Evolutionary conservation across 2,113 vertebrate genomes (phyloP), one percentile per base, ranked within the genome.

Genomic region (Phaethornis superciliosus): DNA sequence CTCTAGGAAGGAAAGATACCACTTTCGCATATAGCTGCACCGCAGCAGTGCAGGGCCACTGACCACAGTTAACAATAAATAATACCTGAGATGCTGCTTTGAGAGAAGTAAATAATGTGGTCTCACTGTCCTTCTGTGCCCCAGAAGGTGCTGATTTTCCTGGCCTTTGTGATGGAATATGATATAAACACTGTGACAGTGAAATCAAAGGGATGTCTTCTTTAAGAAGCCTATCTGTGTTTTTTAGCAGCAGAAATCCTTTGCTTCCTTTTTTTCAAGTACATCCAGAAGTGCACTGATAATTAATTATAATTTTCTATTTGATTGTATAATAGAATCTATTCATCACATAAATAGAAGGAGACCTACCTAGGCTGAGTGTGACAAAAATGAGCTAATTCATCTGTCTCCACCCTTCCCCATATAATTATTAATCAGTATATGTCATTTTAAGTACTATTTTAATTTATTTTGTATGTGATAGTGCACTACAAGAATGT

Each of bases 151-250:
- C 6, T 71, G 47, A 18, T 56, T 74, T 81, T 89, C 69, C 63
- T 54, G 37, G 12, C 7, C 21, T 47, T 81, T 30, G 4, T 0
- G 0, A 3, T 68, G 28, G 68, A 88, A 52, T 37, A 26, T 4
- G 35, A 11, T 77, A 19, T 6, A 27, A 24, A 4, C 12, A 18
- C 27, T 27, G 21, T 32, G n/a, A 54, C 21, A 55, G 23, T 18
- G 8, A 81, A 90, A 71, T 64, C 9, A 56, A 91, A 87, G 0
- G 1, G 12, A 35, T 35, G 30, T 6, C 8, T 74, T 77, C 26
- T 62, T 81, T 33, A 56, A 81, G 42, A 87, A 79, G 23, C 8
- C 10, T 47, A 0, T 58, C 52, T 63, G 4, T 75, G 32, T 22
- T 65, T 12, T 15, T 81, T 55, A 13, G 26, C 44, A 55, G 10